A percentile compares a stretch with the other conserved stretches of the same genome.
phyloP scores from a whole-genome alignment of 2,113 vertebrate genomes.

The human (Homo sapiens) region GRCh38 chr7:106180001-106180500 shows the following conservation, averaged over 20 bases:
- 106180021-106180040: background rate
- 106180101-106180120: background rate
- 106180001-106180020: background rate
- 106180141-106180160: background rate
- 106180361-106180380: background rate
- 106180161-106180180: background rate
- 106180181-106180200: background rate
- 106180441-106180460: background rate
- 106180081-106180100: background rate
- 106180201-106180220: fast-evolving
- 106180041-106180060: background rate
- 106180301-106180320: fast-evolving
- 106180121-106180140: fast-evolving
- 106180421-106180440: background rate
- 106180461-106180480: background rate
- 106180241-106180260: no score
- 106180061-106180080: fast-evolving
- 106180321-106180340: fast-evolving
- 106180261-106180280: no score
- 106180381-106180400: background rate
- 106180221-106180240: background rate
- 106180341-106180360: background rate
- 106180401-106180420: background rate
- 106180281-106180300: no score
- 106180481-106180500: background rate